Evolutionary conservation across 2,888 invertebrate genomes (phyloP).

Genomic region (Acanthosepion esculentum): DNA sequence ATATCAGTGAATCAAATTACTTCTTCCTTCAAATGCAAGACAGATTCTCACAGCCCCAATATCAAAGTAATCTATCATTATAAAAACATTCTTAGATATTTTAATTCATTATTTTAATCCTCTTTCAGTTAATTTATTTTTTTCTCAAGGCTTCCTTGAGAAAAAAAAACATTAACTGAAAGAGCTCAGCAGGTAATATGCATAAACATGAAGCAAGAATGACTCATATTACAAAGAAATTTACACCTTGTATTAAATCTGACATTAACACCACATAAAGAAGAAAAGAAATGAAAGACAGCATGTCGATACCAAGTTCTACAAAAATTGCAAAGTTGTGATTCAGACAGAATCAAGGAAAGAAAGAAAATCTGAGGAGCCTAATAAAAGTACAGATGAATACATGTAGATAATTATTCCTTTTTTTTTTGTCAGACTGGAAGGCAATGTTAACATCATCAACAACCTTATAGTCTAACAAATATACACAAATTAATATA

Average conservation of each 20-base stretch:
- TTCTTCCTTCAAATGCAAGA: no score
- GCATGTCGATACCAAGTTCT: not conserved
- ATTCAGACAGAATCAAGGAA: not conserved
- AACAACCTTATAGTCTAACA: not conserved
- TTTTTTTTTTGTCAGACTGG: no score
- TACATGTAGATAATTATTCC: not conserved
- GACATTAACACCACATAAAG: not conserved
- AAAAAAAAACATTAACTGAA: not conserved
- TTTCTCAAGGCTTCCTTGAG: not conserved
- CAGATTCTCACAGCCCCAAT: no score
- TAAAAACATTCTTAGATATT: not conserved
- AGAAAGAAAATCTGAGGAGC: no score
- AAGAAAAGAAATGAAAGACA: not conserved
- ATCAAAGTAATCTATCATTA: not conserved
- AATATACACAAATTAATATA: not conserved
- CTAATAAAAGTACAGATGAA: not conserved
- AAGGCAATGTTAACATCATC: not conserved
- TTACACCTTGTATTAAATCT: not conserved
- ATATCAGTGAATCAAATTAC: no score
- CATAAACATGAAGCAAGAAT: not conserved
- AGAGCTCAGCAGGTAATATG: slow-evolving; percentile 13
- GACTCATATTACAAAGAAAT: not conserved
- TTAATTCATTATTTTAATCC: not conserved
- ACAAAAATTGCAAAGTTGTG: not conserved
- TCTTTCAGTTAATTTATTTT: not conserved